Evolutionary conservation across 2,113 vertebrate species (phyloP).

Genomic region (Elephantulus edwardii): DNA sequence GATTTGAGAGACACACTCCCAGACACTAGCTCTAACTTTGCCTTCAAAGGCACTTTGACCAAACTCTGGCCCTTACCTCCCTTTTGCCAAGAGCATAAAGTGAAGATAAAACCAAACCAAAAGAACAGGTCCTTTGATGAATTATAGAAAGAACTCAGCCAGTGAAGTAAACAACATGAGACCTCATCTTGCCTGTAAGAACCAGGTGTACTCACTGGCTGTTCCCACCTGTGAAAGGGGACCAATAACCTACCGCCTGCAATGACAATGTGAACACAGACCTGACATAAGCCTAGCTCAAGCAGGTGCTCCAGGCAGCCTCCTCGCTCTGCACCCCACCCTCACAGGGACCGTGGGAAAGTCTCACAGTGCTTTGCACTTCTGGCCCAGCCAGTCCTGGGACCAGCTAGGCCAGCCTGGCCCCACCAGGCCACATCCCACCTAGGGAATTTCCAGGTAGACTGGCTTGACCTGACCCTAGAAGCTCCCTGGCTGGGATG

Average conservation of each 20-base stretch:
- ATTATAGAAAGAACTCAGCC: not conserved
- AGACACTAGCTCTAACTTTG: not conserved
- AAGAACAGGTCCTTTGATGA: not conserved
- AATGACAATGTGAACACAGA: not conserved
- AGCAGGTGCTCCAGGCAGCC: not conserved
- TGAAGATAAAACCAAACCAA: not conserved
- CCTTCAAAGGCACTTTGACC: not conserved
- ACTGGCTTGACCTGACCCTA: not conserved
- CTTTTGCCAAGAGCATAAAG: not conserved
- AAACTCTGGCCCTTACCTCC: not conserved
- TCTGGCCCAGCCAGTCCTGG: not conserved
- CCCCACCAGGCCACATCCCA: not conserved
- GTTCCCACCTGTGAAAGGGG: not conserved
- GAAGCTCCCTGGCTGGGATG: not conserved
- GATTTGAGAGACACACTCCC: not conserved
- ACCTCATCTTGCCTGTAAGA: not conserved
- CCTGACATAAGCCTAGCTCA: not conserved
- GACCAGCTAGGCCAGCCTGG: constrained; percentile 38
- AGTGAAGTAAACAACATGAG: not conserved
- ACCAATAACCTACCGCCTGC: accelerated
- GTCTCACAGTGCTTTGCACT: not conserved
- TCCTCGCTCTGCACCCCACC: not conserved
- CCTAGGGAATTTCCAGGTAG: constrained; percentile 8
- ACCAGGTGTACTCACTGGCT: accelerated
- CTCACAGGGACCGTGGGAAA: not conserved